Evolutionary conservation across 2,113 vertebrate species (phyloP), one percentile per base, ranked within the genome.

Genomic region (Gambusia affinis): DNA sequence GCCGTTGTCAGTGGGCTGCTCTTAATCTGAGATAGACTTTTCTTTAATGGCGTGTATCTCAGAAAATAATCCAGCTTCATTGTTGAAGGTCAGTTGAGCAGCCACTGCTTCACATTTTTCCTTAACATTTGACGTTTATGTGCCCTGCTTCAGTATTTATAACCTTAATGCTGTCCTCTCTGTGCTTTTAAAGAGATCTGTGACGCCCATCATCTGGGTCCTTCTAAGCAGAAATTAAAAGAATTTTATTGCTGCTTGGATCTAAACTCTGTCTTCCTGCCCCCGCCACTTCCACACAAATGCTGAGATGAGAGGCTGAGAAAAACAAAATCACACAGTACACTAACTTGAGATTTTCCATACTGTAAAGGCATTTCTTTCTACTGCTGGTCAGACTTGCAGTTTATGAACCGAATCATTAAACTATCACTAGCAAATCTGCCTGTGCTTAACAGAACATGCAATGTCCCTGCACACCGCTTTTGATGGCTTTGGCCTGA

Each of bases 401-500:
- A 76, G 73, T 63, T 63, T 66, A 77, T 79, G 79, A 82, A 83
- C 63, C 67, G 27, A 76, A 73, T 72, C 63, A 67, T 35, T 42
- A 17, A 29, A 73, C 80, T 75, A 84, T 87, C 80, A 91, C 91
- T 88, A 90, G 70, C 70, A 77, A 67, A 82, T 67, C 73, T 62
- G 17, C 85, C 86, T 91, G 78, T 90, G 86, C 88, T 91, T 86
- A 88, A 90, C 69, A 69, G 80, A 78, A 67, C 76, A 31, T 79
- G 66, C 76, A 62, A 67, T 84, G 73, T 62, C 66, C 74, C 84
- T 65, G 72, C 78, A 69, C 15, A 33, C 70, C 66, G 80, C 68
- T 82, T 92, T 85, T 93, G 84, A 92, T 90, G 82, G 79, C 72
- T 85, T 78, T 64, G 54, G 86, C 79, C 85, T 66, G 47, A 93